Evolutionary conservation across 2,888 invertebrate genomes (phyloP).

Genomic region (Apodemia zela): DNA sequence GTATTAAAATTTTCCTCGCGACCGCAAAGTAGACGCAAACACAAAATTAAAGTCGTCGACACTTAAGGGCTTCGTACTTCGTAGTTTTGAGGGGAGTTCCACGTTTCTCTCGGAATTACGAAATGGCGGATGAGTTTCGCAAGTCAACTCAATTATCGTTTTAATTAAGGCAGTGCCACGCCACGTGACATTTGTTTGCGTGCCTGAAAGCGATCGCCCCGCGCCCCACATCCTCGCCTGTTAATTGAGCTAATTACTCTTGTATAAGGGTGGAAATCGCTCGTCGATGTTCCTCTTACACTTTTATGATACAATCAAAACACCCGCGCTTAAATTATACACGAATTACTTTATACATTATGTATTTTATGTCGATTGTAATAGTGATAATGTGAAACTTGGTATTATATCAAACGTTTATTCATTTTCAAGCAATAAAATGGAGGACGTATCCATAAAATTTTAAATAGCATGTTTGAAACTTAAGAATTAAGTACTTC

Average conservation of each 20-base stretch:
- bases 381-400: neutral
- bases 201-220: slow-evolving; percentile 72
- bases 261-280: slow-evolving; percentile 76
- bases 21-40: slow-evolving; percentile 78
- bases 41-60: slow-evolving; percentile 78
- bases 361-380: neutral
- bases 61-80: slow-evolving; percentile 76
- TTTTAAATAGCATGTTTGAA: neutral
- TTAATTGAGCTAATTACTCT: slow-evolving; percentile 81
- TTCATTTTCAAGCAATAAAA: neutral
- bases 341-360: neutral
- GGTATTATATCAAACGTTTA: neutral
- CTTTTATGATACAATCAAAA: slow-evolving; percentile 14
- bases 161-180: slow-evolving; percentile 75
- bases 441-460: neutral
- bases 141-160: slow-evolving; percentile 81
- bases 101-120: slow-evolving; percentile 74
- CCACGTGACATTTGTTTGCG: slow-evolving; percentile 81
- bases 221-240: slow-evolving; percentile 46
- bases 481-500: neutral
- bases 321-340: slow-evolving; percentile 1
- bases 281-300: slow-evolving; percentile 50
- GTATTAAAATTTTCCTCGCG: slow-evolving; percentile 73
- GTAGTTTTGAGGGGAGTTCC: slow-evolving; percentile 72
- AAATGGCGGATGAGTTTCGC: slow-evolving; percentile 79